Percentiles rank a stretch among this genome's conserved stretches.
Evolutionary conservation across 2,113 vertebrate genomes (phyloP).

Genomic region (Neolamprologus brichardi): DNA sequence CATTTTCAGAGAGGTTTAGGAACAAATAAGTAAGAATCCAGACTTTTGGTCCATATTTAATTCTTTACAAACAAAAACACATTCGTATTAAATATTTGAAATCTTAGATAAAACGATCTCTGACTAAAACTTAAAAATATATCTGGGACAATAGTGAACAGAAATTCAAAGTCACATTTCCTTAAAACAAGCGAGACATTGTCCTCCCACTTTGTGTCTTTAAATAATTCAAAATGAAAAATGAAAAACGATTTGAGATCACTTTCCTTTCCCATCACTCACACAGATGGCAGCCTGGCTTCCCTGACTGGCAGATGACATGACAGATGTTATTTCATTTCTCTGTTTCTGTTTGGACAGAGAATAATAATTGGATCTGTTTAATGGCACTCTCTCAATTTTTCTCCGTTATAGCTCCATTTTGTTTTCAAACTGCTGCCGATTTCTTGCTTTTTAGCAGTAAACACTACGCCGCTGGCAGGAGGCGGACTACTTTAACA

Average conservation of each 20-base stretch:
- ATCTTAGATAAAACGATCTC: neutral
- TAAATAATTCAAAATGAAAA: constrained; percentile 19
- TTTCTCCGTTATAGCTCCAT: neutral
- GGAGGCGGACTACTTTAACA: neutral
- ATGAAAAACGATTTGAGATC: constrained; percentile 15
- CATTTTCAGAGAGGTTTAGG: neutral
- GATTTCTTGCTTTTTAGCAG: neutral
- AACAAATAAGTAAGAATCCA: neutral
- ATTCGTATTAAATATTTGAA: neutral
- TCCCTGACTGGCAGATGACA: constrained; percentile 44
- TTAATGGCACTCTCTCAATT: neutral
- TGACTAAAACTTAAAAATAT: neutral
- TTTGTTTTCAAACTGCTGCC: neutral
- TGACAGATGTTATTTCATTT: constrained; percentile 52
- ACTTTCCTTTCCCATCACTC: constrained; percentile 24
- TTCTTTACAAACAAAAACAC: neutral
- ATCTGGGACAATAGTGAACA: neutral
- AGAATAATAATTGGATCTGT: constrained; percentile 29
- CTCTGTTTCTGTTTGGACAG: constrained; percentile 31
- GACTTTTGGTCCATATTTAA: neutral
- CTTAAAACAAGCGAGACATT: neutral
- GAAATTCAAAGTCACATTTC: neutral
- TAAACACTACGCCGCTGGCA: neutral
- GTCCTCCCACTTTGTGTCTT: constrained; percentile 1
- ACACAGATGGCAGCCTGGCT: constrained; percentile 39